Evolutionary conservation across 1,140 invertebrate genomes (phyloP).

Genomic region (Cheumatopsyche charites): DNA sequence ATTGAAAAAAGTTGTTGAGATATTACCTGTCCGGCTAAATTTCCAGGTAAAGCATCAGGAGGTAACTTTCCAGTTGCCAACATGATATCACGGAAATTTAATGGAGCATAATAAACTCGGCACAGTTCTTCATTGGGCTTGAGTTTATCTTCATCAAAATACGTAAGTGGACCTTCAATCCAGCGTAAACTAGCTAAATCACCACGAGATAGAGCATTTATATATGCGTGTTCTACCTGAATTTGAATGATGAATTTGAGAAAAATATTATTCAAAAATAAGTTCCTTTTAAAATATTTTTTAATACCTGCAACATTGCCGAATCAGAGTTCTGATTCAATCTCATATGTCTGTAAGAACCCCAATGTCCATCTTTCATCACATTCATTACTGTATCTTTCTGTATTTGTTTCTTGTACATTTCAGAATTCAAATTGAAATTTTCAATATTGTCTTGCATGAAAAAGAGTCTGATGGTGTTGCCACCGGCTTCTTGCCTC

Average conservation of each 20-base stretch:
- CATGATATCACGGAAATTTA: conserved; percentile 99
- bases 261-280: neutral
- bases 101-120: conserved; percentile 88
- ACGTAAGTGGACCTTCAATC: conserved; percentile 85
- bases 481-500: conserved; percentile 80
- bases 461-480: conserved; percentile 72
- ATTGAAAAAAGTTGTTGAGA: too few species aligned
- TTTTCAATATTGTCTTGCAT: conserved; percentile 70
- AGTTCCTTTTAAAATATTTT: neutral
- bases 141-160: conserved; percentile 57
- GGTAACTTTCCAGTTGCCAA: conserved; percentile 93
- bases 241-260: conserved; percentile 4
- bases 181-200: conserved; percentile 92
- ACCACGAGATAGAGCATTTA: conserved; percentile 87
- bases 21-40: conserved; percentile 71
- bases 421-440: conserved; percentile 64
- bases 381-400: conserved; percentile 88
- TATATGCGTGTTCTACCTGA: conserved; percentile 86
- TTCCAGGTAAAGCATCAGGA: conserved; percentile 91
- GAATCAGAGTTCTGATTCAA: conserved; percentile 66
- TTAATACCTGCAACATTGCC: conserved; percentile 62
- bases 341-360: conserved; percentile 79
- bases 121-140: conserved; percentile 68
- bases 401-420: conserved; percentile 69
- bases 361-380: conserved; percentile 79